Base-by-base conservation (phyloP, 2,797 vertebrate genomes). In the Perodicticus potto region DNA sequence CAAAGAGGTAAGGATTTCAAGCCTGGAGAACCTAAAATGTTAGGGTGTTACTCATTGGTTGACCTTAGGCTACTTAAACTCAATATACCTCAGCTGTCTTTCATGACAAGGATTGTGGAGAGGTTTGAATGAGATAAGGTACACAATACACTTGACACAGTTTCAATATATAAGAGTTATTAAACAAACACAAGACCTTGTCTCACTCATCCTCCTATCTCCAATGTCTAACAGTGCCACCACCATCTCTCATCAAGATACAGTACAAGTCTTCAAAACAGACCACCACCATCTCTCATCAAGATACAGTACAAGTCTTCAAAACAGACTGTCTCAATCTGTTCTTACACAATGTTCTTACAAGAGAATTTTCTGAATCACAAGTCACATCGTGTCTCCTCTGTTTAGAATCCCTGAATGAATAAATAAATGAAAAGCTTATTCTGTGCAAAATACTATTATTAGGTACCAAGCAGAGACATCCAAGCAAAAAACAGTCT, bases 321-420 rank as follows among this genome's bases (percentile, higher is more conserved):
- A 96, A 89, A 82, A 90, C 74, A 85, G 61, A 9, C 7, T 45
- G 32, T 85, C 69, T 97, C 78, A 88, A 83, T 91, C 37, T 89
- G 43, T 94, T 93, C 78, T 86, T 82, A 82, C 19, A 94, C 9
- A 55, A 49, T 49, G 49, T 49, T 49, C 49, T 53, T 53, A 53
- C 69, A 80, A 81, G 40, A 92, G 37, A 95, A 86, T 88, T 90
- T 96, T 82, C 82, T 93, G 72, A 96, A 95, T 96, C 80, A 80
- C 80, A 97, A 95, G 89, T 80, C 53, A 86, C 53, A 94, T 92
- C n/a, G 29, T 55, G 17, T 72, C 70, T 94, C 61, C 55, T 32
- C 45, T 23, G 17, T n/a, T 95, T 86, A 94, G 96, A 92, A 93
- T 61, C 59, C 61, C 82, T 81, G 25, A 93, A 94, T 78, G 53